Evolutionary conservation across 2,113 vertebrate genomes (phyloP).

Genomic region (Nerophis ophidion): DNA sequence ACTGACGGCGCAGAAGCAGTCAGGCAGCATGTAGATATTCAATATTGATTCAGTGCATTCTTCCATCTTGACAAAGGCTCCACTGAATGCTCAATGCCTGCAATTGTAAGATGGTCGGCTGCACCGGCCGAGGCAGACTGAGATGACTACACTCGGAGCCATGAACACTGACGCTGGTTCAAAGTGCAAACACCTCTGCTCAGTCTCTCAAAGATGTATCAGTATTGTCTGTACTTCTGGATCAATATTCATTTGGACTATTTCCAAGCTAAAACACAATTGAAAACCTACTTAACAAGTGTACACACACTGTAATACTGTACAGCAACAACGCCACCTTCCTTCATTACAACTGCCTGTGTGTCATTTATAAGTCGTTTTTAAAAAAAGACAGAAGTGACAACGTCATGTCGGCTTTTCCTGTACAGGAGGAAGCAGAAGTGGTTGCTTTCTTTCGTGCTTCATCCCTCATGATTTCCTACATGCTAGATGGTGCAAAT

Average conservation of each 20-base stretch:
- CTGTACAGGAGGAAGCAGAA: constrained; percentile 53
- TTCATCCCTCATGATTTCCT: constrained; percentile 44
- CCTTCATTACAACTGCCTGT: neutral
- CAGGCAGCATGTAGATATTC: constrained; percentile 45
- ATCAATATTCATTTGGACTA: neutral
- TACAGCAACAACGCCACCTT: neutral
- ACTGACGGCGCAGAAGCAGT: constrained; percentile 57
- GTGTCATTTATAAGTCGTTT: constrained; percentile 14
- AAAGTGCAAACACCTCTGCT: neutral
- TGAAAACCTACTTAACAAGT: neutral
- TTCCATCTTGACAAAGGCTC: constrained; percentile 21
- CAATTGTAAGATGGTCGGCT: constrained; percentile 37
- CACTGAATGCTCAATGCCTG: constrained; percentile 21
- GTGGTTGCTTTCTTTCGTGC: constrained; percentile 48
- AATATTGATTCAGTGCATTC: constrained; percentile 58
- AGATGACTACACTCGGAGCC: constrained; percentile 6
- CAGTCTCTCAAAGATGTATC: neutral
- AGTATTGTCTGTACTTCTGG: neutral
- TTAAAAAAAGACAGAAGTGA: constrained; percentile 51
- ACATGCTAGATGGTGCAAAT: constrained; percentile 49
- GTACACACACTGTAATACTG: neutral
- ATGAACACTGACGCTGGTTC: neutral
- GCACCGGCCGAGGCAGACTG: neutral
- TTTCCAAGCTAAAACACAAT: neutral
- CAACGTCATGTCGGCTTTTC: constrained; percentile 37